Conservation (phyloP, 2,797 vertebrate genomes). For the Echeneis naucrates region DNA sequence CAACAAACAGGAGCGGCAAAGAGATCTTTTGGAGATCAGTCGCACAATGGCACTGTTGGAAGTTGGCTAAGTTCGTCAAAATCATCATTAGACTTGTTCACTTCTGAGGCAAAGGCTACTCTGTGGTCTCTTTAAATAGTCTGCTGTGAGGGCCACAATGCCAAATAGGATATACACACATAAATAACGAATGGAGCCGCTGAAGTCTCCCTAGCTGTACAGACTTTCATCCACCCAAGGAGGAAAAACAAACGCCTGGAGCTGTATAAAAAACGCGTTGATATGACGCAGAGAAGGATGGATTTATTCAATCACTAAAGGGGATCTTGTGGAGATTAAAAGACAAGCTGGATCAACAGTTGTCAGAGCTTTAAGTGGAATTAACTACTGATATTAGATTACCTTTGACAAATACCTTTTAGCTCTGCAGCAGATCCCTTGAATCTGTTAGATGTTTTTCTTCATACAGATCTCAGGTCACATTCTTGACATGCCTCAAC, state of each 20-base stretch:
- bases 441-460: background rate
- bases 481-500: conserved; percentile 51
- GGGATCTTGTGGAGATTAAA: background rate
- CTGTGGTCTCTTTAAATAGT: conserved; percentile 7
- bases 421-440: conserved; percentile 2
- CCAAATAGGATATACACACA: conserved; percentile 44
- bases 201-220: conserved; percentile 21
- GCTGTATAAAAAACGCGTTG: conserved; percentile 16
- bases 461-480: conserved; percentile 16
- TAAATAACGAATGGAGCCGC: conserved; percentile 5
- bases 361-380: background rate
- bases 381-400: conserved; percentile 1
- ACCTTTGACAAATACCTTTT: background rate
- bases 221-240: conserved; percentile 40
- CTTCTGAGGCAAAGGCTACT: conserved; percentile 12
- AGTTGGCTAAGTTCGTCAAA: conserved; percentile 8
- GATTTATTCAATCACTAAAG: background rate
- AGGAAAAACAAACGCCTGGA: background rate
- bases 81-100: conserved; percentile 15
- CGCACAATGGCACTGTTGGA: conserved; percentile 49
- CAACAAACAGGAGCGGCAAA: background rate
- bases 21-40: conserved; percentile 36
- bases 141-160: background rate
- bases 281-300: background rate
- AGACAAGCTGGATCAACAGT: background rate